Evolutionary conservation across 2,113 vertebrate species (phyloP).

Genomic region (Nanorana parkeri): DNA sequence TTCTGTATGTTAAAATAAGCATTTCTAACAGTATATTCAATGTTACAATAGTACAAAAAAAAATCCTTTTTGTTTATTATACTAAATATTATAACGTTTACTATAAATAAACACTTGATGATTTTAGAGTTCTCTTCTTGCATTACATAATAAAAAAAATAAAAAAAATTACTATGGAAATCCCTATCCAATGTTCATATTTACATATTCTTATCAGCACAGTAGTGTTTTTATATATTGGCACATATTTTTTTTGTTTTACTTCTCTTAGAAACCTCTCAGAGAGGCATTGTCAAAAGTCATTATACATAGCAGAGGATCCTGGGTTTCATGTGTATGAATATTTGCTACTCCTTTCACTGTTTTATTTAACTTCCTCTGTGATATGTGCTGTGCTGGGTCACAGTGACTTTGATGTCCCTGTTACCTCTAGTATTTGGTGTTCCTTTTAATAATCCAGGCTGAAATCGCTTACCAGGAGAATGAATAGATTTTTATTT

Average conservation of each 20-base stretch:
- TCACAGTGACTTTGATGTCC: conserved; percentile 39
- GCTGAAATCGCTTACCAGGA: neutral
- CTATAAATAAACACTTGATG: no score
- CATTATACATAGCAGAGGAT: conserved; percentile 45
- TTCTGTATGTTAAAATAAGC: no score
- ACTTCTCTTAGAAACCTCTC: neutral
- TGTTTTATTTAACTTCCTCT: conserved; percentile 44
- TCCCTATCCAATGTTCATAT: neutral
- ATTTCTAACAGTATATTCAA: no score
- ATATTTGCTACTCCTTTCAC: conserved; percentile 36
- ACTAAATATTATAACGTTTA: no score
- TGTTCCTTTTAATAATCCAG: neutral
- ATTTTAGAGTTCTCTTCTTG: no score
- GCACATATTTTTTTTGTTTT: no score
- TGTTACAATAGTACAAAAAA: no score
- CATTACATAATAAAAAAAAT: no score
- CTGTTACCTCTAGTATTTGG: conserved; percentile 9
- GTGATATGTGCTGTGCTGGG: conserved; percentile 28
- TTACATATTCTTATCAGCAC: neutral
- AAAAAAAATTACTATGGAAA: no score
- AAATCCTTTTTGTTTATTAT: no score
- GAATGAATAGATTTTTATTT: conserved; percentile 10
- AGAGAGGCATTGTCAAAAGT: conserved; percentile 32
- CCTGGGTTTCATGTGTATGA: conserved; percentile 24
- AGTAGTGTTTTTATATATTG: neutral